Base-by-base conservation (phyloP, 2,888 invertebrate genomes). In the Diadegma fenestrale region DNA sequence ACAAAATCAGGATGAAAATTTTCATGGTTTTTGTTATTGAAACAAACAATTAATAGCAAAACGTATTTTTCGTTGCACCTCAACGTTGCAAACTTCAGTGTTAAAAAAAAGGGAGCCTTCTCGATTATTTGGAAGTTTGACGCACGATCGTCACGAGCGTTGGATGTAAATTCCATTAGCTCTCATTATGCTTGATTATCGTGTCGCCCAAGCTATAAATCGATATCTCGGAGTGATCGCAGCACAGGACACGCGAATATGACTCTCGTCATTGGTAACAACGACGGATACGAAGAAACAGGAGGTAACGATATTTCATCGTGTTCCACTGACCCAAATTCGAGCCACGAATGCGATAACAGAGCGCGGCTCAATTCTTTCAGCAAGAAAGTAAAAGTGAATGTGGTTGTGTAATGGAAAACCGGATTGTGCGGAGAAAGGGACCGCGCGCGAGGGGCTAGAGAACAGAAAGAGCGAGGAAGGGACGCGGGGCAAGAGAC, bases 281-380 rank as follows among this genome's bases (percentile, higher is more conserved):
- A 66, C n/a, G 66, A 58, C 51, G 58, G 6, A 68, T 77, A 72
- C 19, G 43, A 77, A 41, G 43, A 58, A 69, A 80, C 73, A 63
- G 76, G 72, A 75, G 69, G 64, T 69, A 71, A 37, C 68, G 81
- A 77, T 80, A 80, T 84, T 80, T 73, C 73, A 75, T 77, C 69
- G 78, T 68, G 87, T 82, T 82, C 87, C 80, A 87, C 87, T 87
- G 86, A 87, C 87, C 87, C 75, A 71, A 82, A 87, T 87, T 75
- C 77, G 37, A 17, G n/a, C 76, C 51, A 69, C 75, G 84, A 86
- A 84, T 87, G 86, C 82, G 86, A 87, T 87, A 87, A 87, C 78
- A 78, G 37, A 37, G 63, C 61, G 68, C 43, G 71, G 80, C 78
- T 87, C 64, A 77, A 86, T 86, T 86, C 80, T 86, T 83, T 80